Base-by-base conservation (phyloP, 2,888 invertebrate genomes). In the Diplolepis rosae region DNA sequence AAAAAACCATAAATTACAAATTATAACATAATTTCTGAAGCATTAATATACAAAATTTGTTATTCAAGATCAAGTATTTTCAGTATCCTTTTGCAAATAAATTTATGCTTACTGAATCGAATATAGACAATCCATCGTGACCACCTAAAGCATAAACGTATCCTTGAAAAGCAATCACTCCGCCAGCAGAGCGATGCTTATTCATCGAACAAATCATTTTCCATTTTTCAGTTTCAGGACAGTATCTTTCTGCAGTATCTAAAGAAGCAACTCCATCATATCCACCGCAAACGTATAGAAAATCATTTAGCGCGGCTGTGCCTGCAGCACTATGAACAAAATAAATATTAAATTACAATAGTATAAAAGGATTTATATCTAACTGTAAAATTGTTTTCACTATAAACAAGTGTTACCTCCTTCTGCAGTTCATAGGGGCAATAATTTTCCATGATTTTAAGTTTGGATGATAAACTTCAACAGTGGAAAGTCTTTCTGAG, bases 81-180 rank as follows among this genome's bases (percentile, higher is more conserved):
- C n/a, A n/a, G n/a, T n/a, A n/a, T n/a, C n/a, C n/a, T n/a, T n/a
- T n/a, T n/a, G n/a, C n/a, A n/a, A n/a, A 13, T 22, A 13, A 42
- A 13, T 5, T 48, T 61, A 61, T 24, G 68, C 90, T 87, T 84
- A 92, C 95, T 1, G 95, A 95, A 89, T 95, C 95, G 87, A 95
- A 96, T 80, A 96, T 96, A 5, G 95, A 95, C 15, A 96, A 89
- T 0, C 96, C 96, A 89, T 96, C 96, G 85, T 96, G 96, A 0
- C 96, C 96, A 15, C 96, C 97, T 50, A 96, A 90, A 0, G 95
- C 95, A 87, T 94, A 95, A 68, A 96, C 93, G 82, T 92, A 93
- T 39, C 94, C 94, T 87, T 92, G 90, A 83, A 92, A 91, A 18
- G 93, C 91, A 3, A 93, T 92, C 2, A 94, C 93, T 51, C 94